Evolutionary conservation across 92 coral and sea anemone genomes (phyloP).

Genomic region (Phenganax stokvisi): DNA sequence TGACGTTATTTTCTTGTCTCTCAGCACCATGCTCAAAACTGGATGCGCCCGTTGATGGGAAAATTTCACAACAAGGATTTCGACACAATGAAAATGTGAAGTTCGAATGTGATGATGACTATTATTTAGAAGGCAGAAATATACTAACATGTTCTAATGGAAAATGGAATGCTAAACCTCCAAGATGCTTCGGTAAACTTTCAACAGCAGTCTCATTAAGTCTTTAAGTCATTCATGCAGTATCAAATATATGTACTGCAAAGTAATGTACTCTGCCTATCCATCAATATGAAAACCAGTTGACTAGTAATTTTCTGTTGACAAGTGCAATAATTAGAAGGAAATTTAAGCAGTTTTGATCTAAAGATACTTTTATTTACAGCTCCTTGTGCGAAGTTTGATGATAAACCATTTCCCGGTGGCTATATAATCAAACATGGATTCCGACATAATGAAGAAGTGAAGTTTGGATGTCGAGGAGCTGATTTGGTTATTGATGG

Average conservation of each 20-base stretch:
- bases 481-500: too few relatives aligned
- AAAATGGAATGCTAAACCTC: not conserved
- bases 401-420: too few relatives aligned
- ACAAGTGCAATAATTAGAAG: too few relatives aligned
- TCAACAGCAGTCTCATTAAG: not conserved
- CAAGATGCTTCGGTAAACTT: not conserved
- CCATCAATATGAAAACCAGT: not conserved
- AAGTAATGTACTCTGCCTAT: not conserved
- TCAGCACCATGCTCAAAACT: not conserved
- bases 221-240: not conserved
- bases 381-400: too few relatives aligned
- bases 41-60: not conserved
- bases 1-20: too few relatives aligned
- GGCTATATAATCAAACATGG: too few relatives aligned
- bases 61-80: slow-evolving; percentile 12
- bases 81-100: not conserved
- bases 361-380: too few relatives aligned
- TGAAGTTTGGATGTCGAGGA: too few relatives aligned
- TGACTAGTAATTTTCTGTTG: too few relatives aligned
- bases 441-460: too few relatives aligned
- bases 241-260: not conserved
- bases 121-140: not conserved
- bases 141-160: slow-evolving; percentile 5
- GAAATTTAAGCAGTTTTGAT: too few relatives aligned
- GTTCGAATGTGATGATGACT: slow-evolving; percentile 7